A percentile compares a stretch with the other conserved stretches of the same genome.
These are phyloP conservation scores for Andrena trimmerana DNA, from an alignment of 2,888 invertebrate genomes.

Conservation along the genomic window DNA sequence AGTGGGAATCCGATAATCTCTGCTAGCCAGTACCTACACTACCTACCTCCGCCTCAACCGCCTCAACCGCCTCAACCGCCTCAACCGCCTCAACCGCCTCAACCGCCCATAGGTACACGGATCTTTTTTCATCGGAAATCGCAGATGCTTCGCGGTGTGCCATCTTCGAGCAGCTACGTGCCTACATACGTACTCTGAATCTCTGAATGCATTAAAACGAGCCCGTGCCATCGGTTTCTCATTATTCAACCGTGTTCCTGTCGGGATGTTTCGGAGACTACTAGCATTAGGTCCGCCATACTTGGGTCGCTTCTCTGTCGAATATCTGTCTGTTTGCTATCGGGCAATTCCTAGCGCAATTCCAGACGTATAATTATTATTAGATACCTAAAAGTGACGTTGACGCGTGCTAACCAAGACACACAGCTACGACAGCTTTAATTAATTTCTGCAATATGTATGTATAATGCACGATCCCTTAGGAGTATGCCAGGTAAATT, in stretches of 20 bases:
- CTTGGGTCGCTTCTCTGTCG: neutral
- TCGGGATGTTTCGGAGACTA: neutral
- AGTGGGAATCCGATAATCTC: slow-evolving; percentile 32
- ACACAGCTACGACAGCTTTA: slow-evolving; percentile 46
- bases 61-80: too few species aligned
- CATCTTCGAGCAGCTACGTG: too few species aligned
- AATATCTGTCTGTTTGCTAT: slow-evolving; percentile 22
- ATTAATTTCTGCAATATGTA: slow-evolving; percentile 62
- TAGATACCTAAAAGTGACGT: slow-evolving; percentile 45
- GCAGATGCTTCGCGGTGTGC: neutral
- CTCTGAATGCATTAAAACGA: too few species aligned
- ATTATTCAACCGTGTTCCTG: neutral
- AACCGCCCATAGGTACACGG: slow-evolving; percentile 5
- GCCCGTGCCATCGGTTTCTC: neutral
- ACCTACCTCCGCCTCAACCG: slow-evolving; percentile 15
- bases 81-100: too few species aligned
- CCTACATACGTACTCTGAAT: too few species aligned
- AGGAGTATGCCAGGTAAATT: slow-evolving; percentile 42
- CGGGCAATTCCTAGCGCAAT: neutral
- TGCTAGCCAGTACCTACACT: slow-evolving; percentile 8
- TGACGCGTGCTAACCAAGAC: slow-evolving; percentile 30
- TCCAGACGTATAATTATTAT: slow-evolving; percentile 34
- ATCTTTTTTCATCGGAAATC: slow-evolving; percentile 10
- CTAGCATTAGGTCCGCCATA: too few species aligned
- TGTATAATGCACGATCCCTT: slow-evolving; percentile 37